A percentile compares a stretch with the other conserved stretches of the same genome.
Conservation (phyloP, 2,888 invertebrate species). For the Thera obeliscata region DNA sequence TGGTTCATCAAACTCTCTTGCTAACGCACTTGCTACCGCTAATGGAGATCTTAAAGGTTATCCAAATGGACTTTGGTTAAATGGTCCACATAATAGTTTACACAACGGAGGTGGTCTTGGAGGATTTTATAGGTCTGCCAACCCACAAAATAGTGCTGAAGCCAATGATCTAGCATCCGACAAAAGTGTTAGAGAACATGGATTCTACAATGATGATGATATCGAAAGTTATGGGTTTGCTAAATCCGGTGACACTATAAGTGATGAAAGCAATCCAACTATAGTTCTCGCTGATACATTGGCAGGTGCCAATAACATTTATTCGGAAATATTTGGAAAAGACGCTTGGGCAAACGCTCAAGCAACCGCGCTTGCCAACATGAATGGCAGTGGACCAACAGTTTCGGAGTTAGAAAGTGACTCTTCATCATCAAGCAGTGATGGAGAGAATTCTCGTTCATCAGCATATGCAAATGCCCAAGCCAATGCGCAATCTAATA, state of each 20-base stretch:
- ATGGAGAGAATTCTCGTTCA: background rate
- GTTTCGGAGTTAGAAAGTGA: too few relatives aligned
- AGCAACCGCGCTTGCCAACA: too few relatives aligned
- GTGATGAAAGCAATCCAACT: background rate
- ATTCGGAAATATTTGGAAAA: too few relatives aligned
- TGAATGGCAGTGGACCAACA: too few relatives aligned
- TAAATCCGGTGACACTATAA: background rate
- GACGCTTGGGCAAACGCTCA: too few relatives aligned
- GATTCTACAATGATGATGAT: constrained; percentile 3
- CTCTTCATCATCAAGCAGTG: background rate
- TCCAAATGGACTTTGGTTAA: background rate
- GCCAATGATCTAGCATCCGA: constrained; percentile 3
- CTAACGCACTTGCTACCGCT: constrained; percentile 8
- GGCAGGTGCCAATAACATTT: too few relatives aligned
- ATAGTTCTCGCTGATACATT: background rate
- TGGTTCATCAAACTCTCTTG: background rate
- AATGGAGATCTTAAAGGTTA: background rate
- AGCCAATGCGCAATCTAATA: constrained; percentile 6
- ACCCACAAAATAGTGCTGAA: constrained; percentile 11
- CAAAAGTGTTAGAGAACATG: background rate
- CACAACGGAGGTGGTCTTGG: background rate
- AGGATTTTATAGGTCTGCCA: background rate
- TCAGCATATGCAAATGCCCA: background rate
- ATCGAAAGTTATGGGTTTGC: background rate
- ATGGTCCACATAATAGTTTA: background rate